These are phyloP conservation scores for Cosmopolites sordidus DNA, from an alignment of 2,888 invertebrate genomes.

Conservation along the genomic window DNA sequence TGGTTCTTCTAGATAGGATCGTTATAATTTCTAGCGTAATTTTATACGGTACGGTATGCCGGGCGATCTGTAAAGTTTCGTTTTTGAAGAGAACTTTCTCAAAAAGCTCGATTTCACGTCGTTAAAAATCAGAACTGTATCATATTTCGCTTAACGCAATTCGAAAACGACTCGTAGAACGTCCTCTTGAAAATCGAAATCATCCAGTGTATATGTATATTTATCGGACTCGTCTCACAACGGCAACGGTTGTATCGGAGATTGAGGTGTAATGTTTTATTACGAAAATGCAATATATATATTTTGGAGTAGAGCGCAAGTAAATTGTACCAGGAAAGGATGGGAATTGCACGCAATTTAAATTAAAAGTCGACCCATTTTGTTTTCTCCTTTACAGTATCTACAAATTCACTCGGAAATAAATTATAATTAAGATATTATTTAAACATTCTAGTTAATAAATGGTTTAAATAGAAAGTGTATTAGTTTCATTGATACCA, in stretches of 20 bases:
- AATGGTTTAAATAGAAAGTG: slow-evolving; percentile 41
- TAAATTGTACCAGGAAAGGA: not conserved
- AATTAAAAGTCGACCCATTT: slow-evolving; percentile 14
- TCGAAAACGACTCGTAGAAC: too few relatives aligned
- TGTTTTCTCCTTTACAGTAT: slow-evolving; percentile 29
- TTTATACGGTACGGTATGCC: slow-evolving; percentile 10
- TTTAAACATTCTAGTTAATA: slow-evolving; percentile 40
- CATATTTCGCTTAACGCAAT: too few relatives aligned
- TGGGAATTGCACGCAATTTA: not conserved
- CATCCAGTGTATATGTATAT: not conserved
- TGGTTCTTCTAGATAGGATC: slow-evolving; percentile 17
- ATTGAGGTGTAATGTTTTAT: not conserved
- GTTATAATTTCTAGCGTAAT: slow-evolving; percentile 10
- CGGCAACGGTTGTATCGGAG: not conserved
- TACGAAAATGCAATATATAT: not conserved
- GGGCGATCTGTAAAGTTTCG: slow-evolving; percentile 3
- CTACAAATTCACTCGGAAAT: slow-evolving; percentile 27
- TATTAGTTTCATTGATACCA: too few relatives aligned
- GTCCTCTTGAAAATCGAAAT: too few relatives aligned
- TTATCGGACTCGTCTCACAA: not conserved
- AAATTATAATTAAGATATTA: slow-evolving; percentile 31
- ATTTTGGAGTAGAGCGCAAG: not conserved
- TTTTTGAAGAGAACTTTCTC: not conserved
- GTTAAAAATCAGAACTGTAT: not conserved
- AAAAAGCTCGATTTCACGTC: not conserved